Percentiles rank a stretch among this genome's conserved stretches.
Conservation (phyloP, 2,797 vertebrate genomes). For the Sebastes trivittatus region DNA sequence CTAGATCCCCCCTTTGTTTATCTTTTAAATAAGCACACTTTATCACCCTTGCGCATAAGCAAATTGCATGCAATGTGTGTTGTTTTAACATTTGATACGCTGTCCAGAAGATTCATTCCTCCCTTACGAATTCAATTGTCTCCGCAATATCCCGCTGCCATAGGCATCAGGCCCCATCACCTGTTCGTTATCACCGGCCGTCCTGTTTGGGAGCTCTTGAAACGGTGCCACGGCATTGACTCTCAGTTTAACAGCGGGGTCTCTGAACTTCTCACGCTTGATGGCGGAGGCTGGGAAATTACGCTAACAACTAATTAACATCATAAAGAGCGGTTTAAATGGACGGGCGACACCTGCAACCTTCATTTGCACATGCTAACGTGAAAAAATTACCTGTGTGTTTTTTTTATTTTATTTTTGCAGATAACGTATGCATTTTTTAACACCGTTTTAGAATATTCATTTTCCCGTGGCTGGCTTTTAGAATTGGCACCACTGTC, state of each 20-base stretch:
- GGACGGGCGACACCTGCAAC: constrained; percentile 81
- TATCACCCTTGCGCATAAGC: constrained; percentile 76
- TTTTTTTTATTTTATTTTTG: constrained; percentile 75
- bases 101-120: constrained; percentile 85
- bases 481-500: constrained; percentile 54
- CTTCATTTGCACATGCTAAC: constrained; percentile 85
- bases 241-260: constrained; percentile 80
- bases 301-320: constrained; percentile 88
- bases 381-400: constrained; percentile 73
- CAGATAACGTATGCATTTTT: constrained; percentile 77
- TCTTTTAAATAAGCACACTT: constrained; percentile 83
- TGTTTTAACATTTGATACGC: constrained; percentile 82
- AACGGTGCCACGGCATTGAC: constrained; percentile 78
- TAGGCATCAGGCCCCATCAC: constrained; percentile 82
- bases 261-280: constrained; percentile 84
- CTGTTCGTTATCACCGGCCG: constrained; percentile 82
- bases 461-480: constrained; percentile 43
- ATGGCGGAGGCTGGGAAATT: constrained; percentile 81
- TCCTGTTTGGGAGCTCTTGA: constrained; percentile 80
- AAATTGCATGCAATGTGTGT: constrained; percentile 79
- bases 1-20: constrained; percentile 78
- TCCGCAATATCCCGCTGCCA: constrained; percentile 81
- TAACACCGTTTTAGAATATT: constrained; percentile 69
- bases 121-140: constrained; percentile 82
- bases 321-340: constrained; percentile 83